A percentile compares a stretch with the other conserved stretches of the same genome.
Evolutionary conservation across 2,113 vertebrate genomes (phyloP).

Genomic region (Notarius lentiginosus): DNA sequence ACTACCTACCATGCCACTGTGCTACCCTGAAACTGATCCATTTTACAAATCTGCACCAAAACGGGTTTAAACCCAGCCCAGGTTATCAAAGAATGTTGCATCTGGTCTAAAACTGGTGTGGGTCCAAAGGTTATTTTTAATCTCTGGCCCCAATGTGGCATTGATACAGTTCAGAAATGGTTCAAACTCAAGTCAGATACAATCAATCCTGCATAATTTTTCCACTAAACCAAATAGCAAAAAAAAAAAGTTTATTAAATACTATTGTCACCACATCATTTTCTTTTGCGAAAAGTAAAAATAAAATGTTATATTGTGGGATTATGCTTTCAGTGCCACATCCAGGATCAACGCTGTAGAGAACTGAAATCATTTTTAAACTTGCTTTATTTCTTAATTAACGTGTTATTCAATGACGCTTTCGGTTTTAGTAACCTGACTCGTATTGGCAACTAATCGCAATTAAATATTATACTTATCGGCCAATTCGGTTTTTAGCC

Average conservation of each 20-base stretch:
- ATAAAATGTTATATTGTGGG: neutral
- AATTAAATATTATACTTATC: too few species aligned
- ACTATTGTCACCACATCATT: neutral
- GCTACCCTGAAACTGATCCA: neutral
- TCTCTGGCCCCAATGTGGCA: neutral
- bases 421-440: too few species aligned
- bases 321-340: neutral
- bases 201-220: neutral
- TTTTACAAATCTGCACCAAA: neutral
- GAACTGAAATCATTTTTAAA: neutral
- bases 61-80: neutral
- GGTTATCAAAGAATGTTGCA: neutral
- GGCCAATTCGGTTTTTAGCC: too few species aligned
- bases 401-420: too few species aligned
- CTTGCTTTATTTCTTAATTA: too few species aligned
- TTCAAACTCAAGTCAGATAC: neutral
- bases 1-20: neutral
- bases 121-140: conserved; percentile 8
- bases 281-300: neutral
- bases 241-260: neutral
- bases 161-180: neutral
- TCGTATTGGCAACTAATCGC: too few species aligned
- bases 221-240: neutral
- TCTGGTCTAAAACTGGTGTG: neutral
- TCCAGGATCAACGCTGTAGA: neutral